These are phyloP conservation scores for Deilephila porcellus DNA, from an alignment of 2,888 invertebrate species.

Conservation along the genomic window DNA sequence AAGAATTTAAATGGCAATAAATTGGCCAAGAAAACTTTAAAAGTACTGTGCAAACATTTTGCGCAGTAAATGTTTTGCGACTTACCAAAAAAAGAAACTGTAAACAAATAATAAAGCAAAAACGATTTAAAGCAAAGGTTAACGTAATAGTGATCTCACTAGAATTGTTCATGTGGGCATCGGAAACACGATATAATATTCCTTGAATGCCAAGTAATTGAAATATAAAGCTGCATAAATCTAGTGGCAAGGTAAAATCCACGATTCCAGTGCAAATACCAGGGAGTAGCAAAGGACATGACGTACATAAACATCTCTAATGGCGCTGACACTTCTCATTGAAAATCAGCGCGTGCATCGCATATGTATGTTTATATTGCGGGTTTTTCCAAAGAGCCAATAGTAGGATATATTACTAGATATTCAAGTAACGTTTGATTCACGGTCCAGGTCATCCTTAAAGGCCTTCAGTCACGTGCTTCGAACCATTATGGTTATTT, in stretches of 20 bases:
- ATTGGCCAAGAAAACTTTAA: background rate
- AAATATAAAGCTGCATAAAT: background rate
- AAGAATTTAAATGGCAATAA: background rate
- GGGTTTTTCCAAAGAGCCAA: conserved; percentile 13
- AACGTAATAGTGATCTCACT: no score
- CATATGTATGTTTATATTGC: conserved; percentile 2
- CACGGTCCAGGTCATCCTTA: no score
- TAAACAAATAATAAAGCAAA: background rate
- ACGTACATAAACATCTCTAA: conserved; percentile 43
- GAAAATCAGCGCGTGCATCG: conserved; percentile 57
- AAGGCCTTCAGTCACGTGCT: no score
- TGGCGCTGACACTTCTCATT: conserved; percentile 49
- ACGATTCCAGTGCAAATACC: conserved; percentile 12
- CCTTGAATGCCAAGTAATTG: background rate
- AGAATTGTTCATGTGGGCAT: background rate
- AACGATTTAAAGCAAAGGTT: no score
- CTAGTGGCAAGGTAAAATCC: background rate
- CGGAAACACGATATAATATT: background rate
- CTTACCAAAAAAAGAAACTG: background rate
- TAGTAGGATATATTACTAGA: background rate
- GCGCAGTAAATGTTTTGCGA: background rate
- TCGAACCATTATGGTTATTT: no score
- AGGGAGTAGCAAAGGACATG: conserved; percentile 53
- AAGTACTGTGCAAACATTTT: background rate
- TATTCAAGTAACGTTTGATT: background rate